Evolutionary conservation across 1,140 invertebrate genomes (phyloP).

Genomic region (Micrasema longulum): DNA sequence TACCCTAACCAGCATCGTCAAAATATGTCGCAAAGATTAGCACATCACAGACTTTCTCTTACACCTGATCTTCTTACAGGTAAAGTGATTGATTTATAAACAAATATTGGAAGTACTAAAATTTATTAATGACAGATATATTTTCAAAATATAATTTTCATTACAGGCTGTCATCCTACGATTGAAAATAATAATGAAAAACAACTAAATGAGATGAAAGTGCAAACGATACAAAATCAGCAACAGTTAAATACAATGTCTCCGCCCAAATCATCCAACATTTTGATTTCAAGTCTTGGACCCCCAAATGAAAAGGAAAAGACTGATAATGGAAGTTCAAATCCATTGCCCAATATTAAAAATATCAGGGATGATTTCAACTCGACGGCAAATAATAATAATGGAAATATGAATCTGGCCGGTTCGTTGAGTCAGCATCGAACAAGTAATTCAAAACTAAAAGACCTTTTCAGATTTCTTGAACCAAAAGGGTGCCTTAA

Average conservation of each 20-base stretch:
- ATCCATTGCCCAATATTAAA: conserved; percentile 62
- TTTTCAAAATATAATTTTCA: background rate
- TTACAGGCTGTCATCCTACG: conserved; percentile 47
- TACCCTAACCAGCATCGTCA: conserved; percentile 47
- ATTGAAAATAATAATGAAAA: conserved; percentile 50
- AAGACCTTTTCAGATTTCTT: conserved; percentile 76
- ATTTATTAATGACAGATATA: conserved; percentile 1
- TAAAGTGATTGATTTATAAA: conserved; percentile 45
- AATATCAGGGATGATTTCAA: conserved; percentile 59
- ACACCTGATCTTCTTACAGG: conserved; percentile 66
- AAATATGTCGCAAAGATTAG: conserved; percentile 57
- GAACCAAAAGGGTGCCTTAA: conserved; percentile 85
- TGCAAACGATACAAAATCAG: conserved; percentile 46
- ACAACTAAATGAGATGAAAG: conserved; percentile 48
- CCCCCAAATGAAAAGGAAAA: conserved; percentile 35
- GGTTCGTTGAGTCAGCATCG: conserved; percentile 53
- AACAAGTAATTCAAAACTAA: conserved; percentile 61
- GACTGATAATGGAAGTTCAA: conserved; percentile 41
- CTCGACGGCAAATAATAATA: conserved; percentile 58
- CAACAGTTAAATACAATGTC: conserved; percentile 56
- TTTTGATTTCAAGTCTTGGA: conserved; percentile 60
- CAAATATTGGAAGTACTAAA: background rate
- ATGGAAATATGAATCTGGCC: conserved; percentile 59
- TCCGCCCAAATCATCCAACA: conserved; percentile 64
- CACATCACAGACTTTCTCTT: conserved; percentile 64